A percentile compares a stretch with the other conserved stretches of the same genome.
phyloP scores from a whole-genome alignment of 2,888 invertebrate genomes.

The Torymus tubicola region DNA sequence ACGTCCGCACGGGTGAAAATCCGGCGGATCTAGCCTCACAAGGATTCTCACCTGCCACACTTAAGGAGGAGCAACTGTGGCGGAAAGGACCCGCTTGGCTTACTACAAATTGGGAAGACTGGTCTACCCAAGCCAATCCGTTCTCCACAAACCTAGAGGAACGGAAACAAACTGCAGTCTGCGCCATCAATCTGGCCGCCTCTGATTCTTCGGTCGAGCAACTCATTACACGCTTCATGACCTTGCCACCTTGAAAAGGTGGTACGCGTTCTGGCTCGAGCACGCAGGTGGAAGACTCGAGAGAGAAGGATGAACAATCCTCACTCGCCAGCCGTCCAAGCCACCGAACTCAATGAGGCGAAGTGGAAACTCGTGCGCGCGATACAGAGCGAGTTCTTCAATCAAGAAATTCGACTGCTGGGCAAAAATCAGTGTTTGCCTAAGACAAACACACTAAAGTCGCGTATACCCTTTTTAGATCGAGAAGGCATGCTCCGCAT shows the following conservation, averaged over 20 bases:
- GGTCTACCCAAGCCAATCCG: not conserved
- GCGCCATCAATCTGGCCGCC: not conserved
- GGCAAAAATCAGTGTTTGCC: not conserved
- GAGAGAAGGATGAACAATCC: not conserved
- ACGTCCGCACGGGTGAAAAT: too few species aligned
- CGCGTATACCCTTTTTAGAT: not conserved
- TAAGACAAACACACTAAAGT: too few species aligned
- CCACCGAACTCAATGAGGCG: not conserved
- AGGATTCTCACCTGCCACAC: not conserved
- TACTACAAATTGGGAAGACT: not conserved
- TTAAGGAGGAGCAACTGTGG: not conserved
- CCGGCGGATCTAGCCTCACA: too few species aligned
- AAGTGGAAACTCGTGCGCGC: not conserved
- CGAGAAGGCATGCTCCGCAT: not conserved
- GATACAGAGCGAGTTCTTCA: not conserved
- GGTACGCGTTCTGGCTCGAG: not conserved
- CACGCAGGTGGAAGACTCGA: not conserved
- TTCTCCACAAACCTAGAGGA: not conserved
- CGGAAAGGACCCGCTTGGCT: not conserved
- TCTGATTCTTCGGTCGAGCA: not conserved
- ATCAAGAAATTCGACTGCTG: not conserved
- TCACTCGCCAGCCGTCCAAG: not conserved
- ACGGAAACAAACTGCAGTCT: not conserved
- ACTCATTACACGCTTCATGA: not conserved
- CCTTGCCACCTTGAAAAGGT: not conserved